Evolutionary conservation across 1,140 invertebrate species (phyloP).

Genomic region (Magallana gigas): DNA sequence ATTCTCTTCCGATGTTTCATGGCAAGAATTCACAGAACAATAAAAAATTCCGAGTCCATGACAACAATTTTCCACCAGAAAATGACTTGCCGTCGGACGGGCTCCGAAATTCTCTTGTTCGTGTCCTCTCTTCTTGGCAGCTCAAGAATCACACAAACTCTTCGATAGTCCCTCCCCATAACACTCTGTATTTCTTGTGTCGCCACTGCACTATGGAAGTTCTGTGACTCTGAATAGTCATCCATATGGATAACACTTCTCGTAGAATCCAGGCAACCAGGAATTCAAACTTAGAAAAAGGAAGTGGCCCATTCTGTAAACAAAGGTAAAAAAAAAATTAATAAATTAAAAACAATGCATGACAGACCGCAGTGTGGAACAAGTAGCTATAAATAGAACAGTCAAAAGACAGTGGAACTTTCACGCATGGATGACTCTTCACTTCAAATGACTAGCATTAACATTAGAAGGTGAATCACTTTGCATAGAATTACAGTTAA

Average conservation of each 20-base stretch:
- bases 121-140: not conserved
- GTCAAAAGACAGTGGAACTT: too few species aligned
- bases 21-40: not conserved
- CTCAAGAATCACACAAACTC: conserved; percentile 58
- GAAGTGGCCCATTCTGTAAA: conserved; percentile 91
- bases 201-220: conserved; percentile 95
- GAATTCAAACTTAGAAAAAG: conserved; percentile 98
- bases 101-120: not conserved
- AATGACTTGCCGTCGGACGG: not conserved
- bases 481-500: too few species aligned
- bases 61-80: not conserved
- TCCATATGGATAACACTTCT: conserved; percentile 92
- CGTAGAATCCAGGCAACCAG: conserved; percentile 97
- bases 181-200: conserved; percentile 90
- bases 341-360: conserved; percentile 41
- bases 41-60: not conserved
- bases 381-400: too few species aligned
- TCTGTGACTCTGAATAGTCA: conserved; percentile 90
- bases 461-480: too few species aligned
- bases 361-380: too few species aligned
- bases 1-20: not conserved
- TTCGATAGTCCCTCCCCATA: conserved; percentile 91
- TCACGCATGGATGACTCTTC: too few species aligned
- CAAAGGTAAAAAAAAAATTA: conserved; percentile 64
- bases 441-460: too few species aligned